Conservation (phyloP, 2,797 vertebrate species). For the Schizopygopsis pylzovi region DNA sequence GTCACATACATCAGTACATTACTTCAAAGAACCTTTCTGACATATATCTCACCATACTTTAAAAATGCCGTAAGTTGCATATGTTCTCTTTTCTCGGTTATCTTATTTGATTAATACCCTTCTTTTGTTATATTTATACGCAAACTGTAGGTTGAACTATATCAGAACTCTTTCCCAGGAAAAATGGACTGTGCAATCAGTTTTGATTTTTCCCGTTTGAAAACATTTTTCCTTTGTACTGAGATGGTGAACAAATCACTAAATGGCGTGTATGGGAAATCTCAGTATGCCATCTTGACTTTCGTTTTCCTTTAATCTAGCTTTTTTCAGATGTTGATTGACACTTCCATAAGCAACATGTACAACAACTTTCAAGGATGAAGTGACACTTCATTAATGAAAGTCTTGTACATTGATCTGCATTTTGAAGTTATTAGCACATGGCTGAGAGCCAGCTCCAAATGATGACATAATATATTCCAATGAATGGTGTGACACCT, state of each 20-base stretch:
- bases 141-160: neutral
- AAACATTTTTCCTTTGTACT: neutral
- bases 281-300: neutral
- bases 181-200: neutral
- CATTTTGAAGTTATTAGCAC: neutral
- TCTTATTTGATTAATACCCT: neutral
- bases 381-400: slow-evolving; percentile 13
- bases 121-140: neutral
- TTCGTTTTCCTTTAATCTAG: neutral
- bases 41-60: neutral
- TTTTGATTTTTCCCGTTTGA: no score
- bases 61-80: neutral
- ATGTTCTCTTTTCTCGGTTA: neutral
- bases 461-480: neutral
- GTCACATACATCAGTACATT: neutral
- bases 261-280: neutral
- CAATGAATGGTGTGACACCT: neutral
- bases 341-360: neutral
- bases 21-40: neutral
- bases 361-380: neutral
- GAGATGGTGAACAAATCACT: neutral
- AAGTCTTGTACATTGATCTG: slow-evolving; percentile 16
- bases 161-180: neutral
- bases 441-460: neutral
- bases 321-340: neutral